Base-by-base conservation (phyloP, 2,888 invertebrate genomes). In the Anagyrus pseudococci region DNA sequence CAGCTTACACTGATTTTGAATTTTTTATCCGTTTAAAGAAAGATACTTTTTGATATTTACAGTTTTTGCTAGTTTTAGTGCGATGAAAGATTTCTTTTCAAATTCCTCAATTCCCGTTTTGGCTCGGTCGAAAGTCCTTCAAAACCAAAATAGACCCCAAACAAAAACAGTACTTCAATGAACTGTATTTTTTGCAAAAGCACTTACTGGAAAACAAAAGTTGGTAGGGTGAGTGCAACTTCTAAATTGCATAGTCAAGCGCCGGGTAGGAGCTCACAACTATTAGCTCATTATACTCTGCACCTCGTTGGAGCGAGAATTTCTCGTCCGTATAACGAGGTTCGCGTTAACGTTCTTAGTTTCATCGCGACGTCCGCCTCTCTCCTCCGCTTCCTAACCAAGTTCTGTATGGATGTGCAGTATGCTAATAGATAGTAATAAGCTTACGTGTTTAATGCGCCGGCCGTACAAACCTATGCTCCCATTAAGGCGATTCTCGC, bases 381-480 rank as follows among this genome's bases (percentile, higher is more conserved):
- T n/a, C n/a, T n/a, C n/a, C n/a, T n/a, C n/a, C n/a, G 55, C 58
- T n/a, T 50, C 58, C 55, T 58, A 58, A 62, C 55, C 54, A 58
- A 65, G 49, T 65, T 62, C 55, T n/a, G n/a, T n/a, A 54, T 47
- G 62, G 61, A 54, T 65, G 54, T 61, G 58, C 55, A 58, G 55
- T 61, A 61, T 62, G 58, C 54, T 62, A 65, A 65, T 61, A 50
- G 56, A 57, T 52, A 54, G 54, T 61, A 65, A 65, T 65, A 65
- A 61, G 54, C 58, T 58, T 61, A 65, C 55, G 63, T 54, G 50
- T 65, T 65, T 61, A 65, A 56, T 60, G 56, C 26, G 40, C 19
- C 37, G 44, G 55, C 46, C 46, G 52, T 58, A 50, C 44, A 53
- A 55, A n/a, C 22, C 54, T 55, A 50, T 47, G 55, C 55, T 58